phyloP scores from a whole-genome alignment of 2,113 vertebrate species.

The Martes martes region DNA sequence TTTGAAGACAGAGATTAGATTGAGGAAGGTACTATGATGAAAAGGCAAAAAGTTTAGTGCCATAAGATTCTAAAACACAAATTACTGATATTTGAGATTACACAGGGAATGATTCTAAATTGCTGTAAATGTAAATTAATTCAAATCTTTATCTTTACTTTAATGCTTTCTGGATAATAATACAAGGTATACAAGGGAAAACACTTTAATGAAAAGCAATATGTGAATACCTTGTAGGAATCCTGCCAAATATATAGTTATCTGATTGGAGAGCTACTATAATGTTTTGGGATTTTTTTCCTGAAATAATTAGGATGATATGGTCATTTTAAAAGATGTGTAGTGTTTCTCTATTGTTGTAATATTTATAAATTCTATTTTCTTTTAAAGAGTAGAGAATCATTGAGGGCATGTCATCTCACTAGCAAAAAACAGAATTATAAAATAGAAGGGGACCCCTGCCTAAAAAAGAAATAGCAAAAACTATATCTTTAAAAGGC shows the following conservation, averaged over 20 bases:
- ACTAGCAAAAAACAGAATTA: background rate
- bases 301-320: background rate
- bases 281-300: background rate
- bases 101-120: background rate
- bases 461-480: background rate
- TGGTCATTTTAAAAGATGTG: background rate
- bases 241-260: background rate
- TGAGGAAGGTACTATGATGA: background rate
- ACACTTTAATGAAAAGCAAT: background rate
- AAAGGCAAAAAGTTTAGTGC: background rate
- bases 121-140: background rate
- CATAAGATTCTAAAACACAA: background rate
- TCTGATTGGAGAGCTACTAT: background rate
- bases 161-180: background rate
- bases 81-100: background rate
- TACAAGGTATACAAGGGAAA: background rate
- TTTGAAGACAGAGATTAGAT: background rate
- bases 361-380: background rate
- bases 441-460: background rate
- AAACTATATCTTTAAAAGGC: background rate
- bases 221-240: background rate
- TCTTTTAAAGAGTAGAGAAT: background rate
- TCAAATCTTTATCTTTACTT: background rate
- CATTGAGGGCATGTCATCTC: background rate
- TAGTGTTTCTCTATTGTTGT: background rate